Evolutionary conservation across 2,888 invertebrate genomes (phyloP).

Genomic region (Euclidia mi): DNA sequence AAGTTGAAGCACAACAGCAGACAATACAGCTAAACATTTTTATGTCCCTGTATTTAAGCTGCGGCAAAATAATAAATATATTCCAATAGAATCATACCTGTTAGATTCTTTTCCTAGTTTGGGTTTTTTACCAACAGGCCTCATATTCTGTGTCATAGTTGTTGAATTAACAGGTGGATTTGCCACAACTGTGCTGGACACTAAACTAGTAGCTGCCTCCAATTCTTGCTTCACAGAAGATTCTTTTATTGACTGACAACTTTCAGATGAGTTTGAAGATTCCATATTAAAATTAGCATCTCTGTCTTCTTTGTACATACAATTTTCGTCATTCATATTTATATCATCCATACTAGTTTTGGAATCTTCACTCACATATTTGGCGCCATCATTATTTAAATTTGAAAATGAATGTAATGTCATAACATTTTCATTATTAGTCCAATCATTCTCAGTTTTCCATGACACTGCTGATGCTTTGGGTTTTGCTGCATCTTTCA

Average conservation of each 20-base stretch:
- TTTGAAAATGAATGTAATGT: conserved; percentile 79
- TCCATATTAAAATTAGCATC: conserved; percentile 87
- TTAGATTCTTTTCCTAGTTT: conserved; percentile 83
- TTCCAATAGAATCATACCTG: too few relatives aligned
- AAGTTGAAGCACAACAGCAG: too few relatives aligned
- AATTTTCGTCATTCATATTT: conserved; percentile 85
- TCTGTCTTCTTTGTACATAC: conserved; percentile 84
- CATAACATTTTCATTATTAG: conserved; percentile 78
- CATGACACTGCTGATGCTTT: conserved; percentile 84
- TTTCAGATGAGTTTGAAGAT: conserved; percentile 86
- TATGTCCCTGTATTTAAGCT: too few relatives aligned
- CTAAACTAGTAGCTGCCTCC: conserved; percentile 71
- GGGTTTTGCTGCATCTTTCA: conserved; percentile 85
- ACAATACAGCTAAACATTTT: too few relatives aligned
- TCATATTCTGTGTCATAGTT: conserved; percentile 70
- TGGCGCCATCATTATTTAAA: conserved; percentile 75
- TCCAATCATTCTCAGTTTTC: conserved; percentile 83
- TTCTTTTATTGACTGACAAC: conserved; percentile 86
- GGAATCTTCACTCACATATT: conserved; percentile 85
- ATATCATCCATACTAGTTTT: conserved; percentile 86
- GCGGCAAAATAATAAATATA: too few relatives aligned
- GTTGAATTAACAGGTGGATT: conserved; percentile 75
- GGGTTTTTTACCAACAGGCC: conserved; percentile 75
- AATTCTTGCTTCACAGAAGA: conserved; percentile 75
- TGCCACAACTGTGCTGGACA: conserved; percentile 72